Evolutionary conservation across 2,888 invertebrate species (phyloP).

Genomic region (Torymus auratus): DNA sequence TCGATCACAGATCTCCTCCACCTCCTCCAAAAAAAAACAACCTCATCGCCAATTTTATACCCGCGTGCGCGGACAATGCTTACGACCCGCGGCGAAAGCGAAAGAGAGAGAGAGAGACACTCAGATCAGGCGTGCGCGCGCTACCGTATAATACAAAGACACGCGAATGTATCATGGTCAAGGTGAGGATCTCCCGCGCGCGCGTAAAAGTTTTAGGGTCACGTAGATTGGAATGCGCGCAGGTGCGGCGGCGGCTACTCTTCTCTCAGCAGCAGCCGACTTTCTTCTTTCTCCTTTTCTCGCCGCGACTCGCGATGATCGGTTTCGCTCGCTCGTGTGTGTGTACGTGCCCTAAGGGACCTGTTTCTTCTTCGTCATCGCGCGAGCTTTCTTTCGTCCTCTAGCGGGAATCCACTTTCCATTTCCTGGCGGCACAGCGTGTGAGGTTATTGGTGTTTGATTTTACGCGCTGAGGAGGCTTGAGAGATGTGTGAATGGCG

Average conservation of each 20-base stretch:
- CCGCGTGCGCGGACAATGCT: no score
- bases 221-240: conserved; percentile 72
- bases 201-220: conserved; percentile 70
- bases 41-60: no score
- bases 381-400: background rate
- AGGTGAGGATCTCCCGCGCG: conserved; percentile 45
- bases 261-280: conserved; percentile 60
- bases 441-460: background rate
- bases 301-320: conserved; percentile 5
- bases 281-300: conserved; percentile 49
- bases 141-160: background rate
- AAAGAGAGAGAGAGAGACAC: background rate
- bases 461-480: background rate
- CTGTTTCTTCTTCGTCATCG: background rate
- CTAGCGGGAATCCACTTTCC: conserved; percentile 37
- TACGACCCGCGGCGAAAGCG: conserved; percentile 37
- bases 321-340: background rate
- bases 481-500: background rate
- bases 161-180: conserved; percentile 50
- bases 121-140: background rate
- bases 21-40: background rate
- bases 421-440: conserved; percentile 22
- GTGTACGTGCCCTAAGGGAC: conserved; percentile 28
- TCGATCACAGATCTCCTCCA: background rate
- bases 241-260: conserved; percentile 74